Conservation (phyloP, 2,797 vertebrate genomes). For the Loris lydekkerianus region DNA sequence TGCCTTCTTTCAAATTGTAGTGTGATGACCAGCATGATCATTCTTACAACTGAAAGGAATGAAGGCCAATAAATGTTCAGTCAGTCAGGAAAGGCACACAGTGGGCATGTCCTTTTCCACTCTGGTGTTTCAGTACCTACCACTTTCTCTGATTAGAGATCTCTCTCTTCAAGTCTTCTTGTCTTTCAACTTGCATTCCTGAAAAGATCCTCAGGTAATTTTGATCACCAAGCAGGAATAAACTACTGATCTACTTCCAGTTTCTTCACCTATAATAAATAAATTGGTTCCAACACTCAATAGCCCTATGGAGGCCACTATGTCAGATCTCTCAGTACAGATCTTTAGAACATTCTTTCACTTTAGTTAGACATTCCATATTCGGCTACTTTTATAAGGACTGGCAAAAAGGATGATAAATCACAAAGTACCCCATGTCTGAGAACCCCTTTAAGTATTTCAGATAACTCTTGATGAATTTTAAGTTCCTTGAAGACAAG, state of each 20-base stretch:
- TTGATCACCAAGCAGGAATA: neutral
- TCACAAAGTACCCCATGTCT: neutral
- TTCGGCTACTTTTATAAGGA: neutral
- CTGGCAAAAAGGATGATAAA: neutral
- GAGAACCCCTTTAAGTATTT: neutral
- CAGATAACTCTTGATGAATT: neutral
- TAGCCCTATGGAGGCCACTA: neutral
- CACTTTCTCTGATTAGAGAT: neutral
- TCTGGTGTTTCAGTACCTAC: neutral
- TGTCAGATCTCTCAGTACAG: neutral
- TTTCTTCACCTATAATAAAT: neutral
- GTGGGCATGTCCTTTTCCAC: neutral
- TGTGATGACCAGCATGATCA: neutral
- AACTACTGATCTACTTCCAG: neutral
- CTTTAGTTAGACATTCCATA: neutral
- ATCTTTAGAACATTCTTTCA: neutral
- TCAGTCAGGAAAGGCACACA: fast-evolving
- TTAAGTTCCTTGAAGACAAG: neutral
- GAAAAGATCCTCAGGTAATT: neutral
- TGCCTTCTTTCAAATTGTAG: neutral
- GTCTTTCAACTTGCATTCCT: neutral
- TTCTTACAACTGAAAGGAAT: neutral
- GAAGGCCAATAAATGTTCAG: neutral
- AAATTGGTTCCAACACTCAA: neutral
- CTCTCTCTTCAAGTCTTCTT: neutral